phyloP scores from a whole-genome alignment of 2,888 invertebrate genomes.

The Drosophila neotestacea region DNA sequence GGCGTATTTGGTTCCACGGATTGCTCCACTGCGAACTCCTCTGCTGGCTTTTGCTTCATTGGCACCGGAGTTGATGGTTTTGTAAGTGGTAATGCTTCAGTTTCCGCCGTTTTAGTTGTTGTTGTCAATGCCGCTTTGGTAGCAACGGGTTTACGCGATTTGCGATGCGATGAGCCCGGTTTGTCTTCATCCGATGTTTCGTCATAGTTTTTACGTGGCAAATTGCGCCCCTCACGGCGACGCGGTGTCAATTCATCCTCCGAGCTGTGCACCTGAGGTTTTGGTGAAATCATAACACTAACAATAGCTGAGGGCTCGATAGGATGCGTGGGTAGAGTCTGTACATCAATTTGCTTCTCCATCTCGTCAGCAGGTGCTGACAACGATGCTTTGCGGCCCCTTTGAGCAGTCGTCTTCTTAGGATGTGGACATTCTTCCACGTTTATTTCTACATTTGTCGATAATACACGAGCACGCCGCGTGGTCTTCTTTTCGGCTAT shows the following conservation, averaged over 20 bases:
- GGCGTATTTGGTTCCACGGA: conserved; percentile 24
- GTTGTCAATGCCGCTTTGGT: conserved; percentile 22
- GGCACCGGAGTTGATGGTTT: conserved; percentile 28
- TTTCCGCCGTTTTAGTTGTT: conserved; percentile 13
- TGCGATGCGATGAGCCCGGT: conserved; percentile 30
- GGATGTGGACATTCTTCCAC: conserved; percentile 12
- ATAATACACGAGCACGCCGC: conserved; percentile 53
- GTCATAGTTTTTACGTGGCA: conserved; percentile 66
- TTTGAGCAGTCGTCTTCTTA: conserved; percentile 38
- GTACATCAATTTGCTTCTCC: conserved; percentile 5
- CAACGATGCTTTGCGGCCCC: conserved; percentile 35
- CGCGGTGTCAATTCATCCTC: conserved; percentile 61
- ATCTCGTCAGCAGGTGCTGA: conserved; percentile 15
- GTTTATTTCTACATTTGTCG: conserved; percentile 26
- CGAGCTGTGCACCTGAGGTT: conserved; percentile 14
- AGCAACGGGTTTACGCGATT: conserved; percentile 43
- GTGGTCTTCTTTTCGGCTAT: conserved; percentile 16
- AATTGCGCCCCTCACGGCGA: conserved; percentile 66
- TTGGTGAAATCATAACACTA: conserved; percentile 8
- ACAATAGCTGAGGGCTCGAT: conserved; percentile 2
- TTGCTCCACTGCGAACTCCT: conserved; percentile 13
- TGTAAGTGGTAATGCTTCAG: conserved; percentile 1
- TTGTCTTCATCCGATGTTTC: conserved; percentile 62
- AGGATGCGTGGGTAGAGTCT: conserved; percentile 11
- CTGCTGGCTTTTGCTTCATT: not conserved